These are phyloP conservation scores for Mastigias papua DNA, from an alignment of 30 jellyfish, hydroid and myxozoan species.

Conservation along the genomic window DNA sequence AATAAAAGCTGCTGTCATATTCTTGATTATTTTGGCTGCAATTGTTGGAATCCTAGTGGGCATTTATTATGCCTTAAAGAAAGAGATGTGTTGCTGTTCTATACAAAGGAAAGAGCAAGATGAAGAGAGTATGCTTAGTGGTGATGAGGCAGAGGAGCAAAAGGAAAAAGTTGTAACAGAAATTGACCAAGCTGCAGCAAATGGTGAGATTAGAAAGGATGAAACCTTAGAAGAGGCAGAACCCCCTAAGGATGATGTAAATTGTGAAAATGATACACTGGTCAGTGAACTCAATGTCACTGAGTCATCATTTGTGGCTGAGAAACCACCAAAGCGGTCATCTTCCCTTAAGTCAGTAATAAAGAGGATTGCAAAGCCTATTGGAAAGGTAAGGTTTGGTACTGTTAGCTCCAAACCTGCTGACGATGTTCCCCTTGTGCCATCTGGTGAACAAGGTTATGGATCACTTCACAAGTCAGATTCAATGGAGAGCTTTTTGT, in stretches of 20 bases:
- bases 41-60: slow-evolving; percentile 68
- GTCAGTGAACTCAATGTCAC: slow-evolving; percentile 81
- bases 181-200: background rate
- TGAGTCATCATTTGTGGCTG: slow-evolving; percentile 66
- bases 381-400: slow-evolving; percentile 88
- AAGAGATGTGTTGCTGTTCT: slow-evolving; percentile 75
- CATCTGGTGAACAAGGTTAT: slow-evolving; percentile 59
- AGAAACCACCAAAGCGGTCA: slow-evolving; percentile 52
- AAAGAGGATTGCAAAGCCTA: slow-evolving; percentile 83
- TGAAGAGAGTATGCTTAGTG: slow-evolving; percentile 81
- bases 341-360: slow-evolving; percentile 80
- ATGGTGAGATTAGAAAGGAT: background rate
- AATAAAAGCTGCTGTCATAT: slow-evolving; percentile 82
- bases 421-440: slow-evolving; percentile 53
- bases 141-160: slow-evolving; percentile 46
- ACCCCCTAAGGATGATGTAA: background rate
- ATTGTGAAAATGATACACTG: background rate
- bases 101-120: slow-evolving; percentile 69
- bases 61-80: slow-evolving; percentile 70
- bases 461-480: slow-evolving; percentile 69
- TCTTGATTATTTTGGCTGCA: slow-evolving; percentile 64
- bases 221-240: slow-evolving; percentile 16
- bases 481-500: slow-evolving; percentile 95
- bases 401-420: slow-evolving; percentile 68
- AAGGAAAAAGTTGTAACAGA: slow-evolving; percentile 6